Base-by-base conservation (phyloP, 2,888 invertebrate genomes). In the Tricholauxania praeusta region DNA sequence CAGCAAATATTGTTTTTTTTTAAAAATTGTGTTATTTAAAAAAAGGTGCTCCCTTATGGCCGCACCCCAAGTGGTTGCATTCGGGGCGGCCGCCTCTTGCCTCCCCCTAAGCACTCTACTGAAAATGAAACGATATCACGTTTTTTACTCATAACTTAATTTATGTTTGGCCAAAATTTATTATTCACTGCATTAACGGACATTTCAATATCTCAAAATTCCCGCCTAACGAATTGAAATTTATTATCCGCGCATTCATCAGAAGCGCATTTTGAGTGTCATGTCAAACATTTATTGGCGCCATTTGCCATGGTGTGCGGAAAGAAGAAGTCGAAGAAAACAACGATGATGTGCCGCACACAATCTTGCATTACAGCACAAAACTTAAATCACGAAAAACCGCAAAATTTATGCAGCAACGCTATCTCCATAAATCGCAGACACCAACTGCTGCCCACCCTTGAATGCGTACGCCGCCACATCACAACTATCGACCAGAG, bases 251-350 rank as follows among this genome's bases (percentile, higher is more conserved):
- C 8, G 15, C 51, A 63, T 39, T 22, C 63, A 70, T 62, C 70
- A 63, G 47, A 47, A 70, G 47, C 62, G 52, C 53, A 39, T 7
- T 53, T 47, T 22, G 70, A 39, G 70, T 70, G 70, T 70, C 70
- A 62, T 70, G 70, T 70, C 53, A 19, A 62, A 70, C 70, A 70
- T 62, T 70, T 63, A 70, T 70, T 62, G 70, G 70, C 70, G 70
- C 62, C 70, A 63, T 70, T 70, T 62, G 62, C 53, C 22, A n/a
- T 15, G 49, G 14, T 51, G 60, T 60, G 12, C 22, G 14, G 60
- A 28, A 32, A 6, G 28, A n/a, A 22, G 60, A n/a, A 17, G 22
- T 17, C 17, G 19, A 57, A 19, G 19, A n/a, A 4, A 57, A 57
- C 57, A 57, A 17, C 19, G 7, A 57, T 5, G 28, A 57, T 57